Evolutionary conservation across 2,888 invertebrate genomes (phyloP), one percentile per base, ranked within the genome.

Genomic region (Amphimallon solstitiale): DNA sequence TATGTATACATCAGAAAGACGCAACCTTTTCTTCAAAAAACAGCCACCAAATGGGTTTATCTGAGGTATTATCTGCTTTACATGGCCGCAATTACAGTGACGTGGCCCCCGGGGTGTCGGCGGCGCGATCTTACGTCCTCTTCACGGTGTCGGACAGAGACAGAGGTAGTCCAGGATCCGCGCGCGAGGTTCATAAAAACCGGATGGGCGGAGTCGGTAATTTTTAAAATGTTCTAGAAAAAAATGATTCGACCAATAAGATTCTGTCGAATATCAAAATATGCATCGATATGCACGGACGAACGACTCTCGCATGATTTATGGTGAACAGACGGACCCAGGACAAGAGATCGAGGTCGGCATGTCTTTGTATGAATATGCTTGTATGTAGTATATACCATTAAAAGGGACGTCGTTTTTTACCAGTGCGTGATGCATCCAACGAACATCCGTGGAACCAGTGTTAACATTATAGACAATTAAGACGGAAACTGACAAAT

Each of bases 21-120:
- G 37, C 34, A 52, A 40, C 21, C 43, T 43, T n/a, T 17, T 15
- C 17, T 17, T 56, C 56, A 66, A 65, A 70, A 71, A 71, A 71
- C 74, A 73, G 75, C 76, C 76, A 76, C 76, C 77, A 77, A 77
- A 78, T 75, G 75, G 72, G 73, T 74, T 78, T 78, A 79, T 79
- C 78, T 75, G 75, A 75, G 75, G 74, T 76, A 74, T 73, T 75
- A 78, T 79, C 78, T 77, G 70, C 75, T 74, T 76, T 77, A 76
- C 76, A 77, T 74, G 75, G 76, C 76, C 73, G 79, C 79, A 79
- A 79, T 79, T 79, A 79, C 77, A 76, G 77, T 78, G 76, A 76
- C 74, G 76, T 74, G 71, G 75, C 78, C 79, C 73, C 72, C 70
- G 74, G 79, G 77, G 68, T 65, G 65, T 67, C 68, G 64, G 64